These are phyloP conservation scores for Heterodera carotae DNA, from an alignment of 1,140 invertebrate species.

Conservation along the genomic window DNA sequence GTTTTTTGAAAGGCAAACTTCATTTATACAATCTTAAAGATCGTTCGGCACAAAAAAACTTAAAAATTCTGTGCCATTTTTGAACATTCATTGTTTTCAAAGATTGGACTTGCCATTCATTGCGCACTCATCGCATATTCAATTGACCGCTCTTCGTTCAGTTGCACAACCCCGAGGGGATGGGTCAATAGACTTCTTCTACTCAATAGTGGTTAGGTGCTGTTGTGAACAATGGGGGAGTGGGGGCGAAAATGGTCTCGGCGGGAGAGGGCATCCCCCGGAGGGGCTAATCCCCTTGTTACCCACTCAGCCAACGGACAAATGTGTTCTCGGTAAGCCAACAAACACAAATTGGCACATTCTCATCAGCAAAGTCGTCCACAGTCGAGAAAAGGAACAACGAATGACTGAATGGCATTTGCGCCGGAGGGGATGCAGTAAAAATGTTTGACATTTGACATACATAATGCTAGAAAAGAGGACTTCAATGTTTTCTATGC, in stretches of 20 bases:
- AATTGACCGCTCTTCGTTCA: background rate
- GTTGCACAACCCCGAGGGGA: background rate
- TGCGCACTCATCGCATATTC: background rate
- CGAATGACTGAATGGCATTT: too few relatives aligned
- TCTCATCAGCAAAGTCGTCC: background rate
- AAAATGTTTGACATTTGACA: too few relatives aligned
- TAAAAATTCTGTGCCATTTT: background rate
- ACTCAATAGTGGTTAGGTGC: background rate
- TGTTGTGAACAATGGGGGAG: background rate
- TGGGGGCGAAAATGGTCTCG: background rate
- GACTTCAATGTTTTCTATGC: too few relatives aligned
- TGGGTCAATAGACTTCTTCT: background rate
- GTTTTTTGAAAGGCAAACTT: too few relatives aligned
- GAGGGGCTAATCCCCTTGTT: background rate
- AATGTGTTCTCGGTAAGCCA: background rate
- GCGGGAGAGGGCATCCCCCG: too few relatives aligned
- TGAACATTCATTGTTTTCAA: slow-evolving; percentile 2
- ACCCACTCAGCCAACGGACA: background rate
- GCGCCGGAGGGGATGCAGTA: too few relatives aligned
- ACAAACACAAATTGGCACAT: background rate
- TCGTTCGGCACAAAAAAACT: too few relatives aligned
- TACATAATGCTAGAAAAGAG: too few relatives aligned
- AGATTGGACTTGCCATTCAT: background rate
- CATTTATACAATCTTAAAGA: too few relatives aligned
- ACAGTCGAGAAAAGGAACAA: background rate